Base-by-base conservation (phyloP, 2,888 invertebrate genomes). In the Drosophila pseudotalamancana region DNA sequence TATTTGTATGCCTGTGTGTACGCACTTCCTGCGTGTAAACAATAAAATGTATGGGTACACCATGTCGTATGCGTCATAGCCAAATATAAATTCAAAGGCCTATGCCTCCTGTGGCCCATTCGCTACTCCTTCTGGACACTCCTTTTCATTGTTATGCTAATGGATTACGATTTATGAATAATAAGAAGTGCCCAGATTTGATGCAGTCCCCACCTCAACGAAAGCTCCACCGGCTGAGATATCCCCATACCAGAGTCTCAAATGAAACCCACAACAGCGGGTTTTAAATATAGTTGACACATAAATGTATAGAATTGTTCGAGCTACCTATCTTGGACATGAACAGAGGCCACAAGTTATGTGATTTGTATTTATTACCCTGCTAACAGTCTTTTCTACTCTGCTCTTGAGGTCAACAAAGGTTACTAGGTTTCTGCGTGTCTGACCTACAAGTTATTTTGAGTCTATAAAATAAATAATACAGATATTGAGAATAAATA, bases 141-240 rank as follows among this genome's bases (percentile, higher is more conserved):
- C 62, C 63, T 48, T 61, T 73, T 72, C 77, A 83, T 87, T 87
- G 83, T 86, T 67, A 80, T 86, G 86, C 85, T 87, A 87, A 86
- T 86, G 85, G 74, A 67, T 70, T 87, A 88, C 87, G 79, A 84
- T 87, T 84, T 87, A 81, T 83, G 83, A 86, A 87, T 87, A 87
- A 85, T 73, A 87, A 77, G 61, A 49, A 60, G 12, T 42, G 37
- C 19, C 43, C 48, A 12, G 14, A 16, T 23, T 39, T 3, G 19
- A 8, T 11, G n/a, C 27, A 16, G 14, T 4, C 29, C 35, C 31
- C 18, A n/a, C 8, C 35, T 25, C 21, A 27, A 37, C 23, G 66
- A 55, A 65, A 72, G 73, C 60, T 57, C 46, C 63, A 69, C 62
- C 57, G 66, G 56, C 64, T 39, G 56, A 64, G 72, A 65, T 78